These are phyloP conservation scores for Porites lobata DNA, from an alignment of 92 coral and sea anemone genomes.

Conservation along the genomic window DNA sequence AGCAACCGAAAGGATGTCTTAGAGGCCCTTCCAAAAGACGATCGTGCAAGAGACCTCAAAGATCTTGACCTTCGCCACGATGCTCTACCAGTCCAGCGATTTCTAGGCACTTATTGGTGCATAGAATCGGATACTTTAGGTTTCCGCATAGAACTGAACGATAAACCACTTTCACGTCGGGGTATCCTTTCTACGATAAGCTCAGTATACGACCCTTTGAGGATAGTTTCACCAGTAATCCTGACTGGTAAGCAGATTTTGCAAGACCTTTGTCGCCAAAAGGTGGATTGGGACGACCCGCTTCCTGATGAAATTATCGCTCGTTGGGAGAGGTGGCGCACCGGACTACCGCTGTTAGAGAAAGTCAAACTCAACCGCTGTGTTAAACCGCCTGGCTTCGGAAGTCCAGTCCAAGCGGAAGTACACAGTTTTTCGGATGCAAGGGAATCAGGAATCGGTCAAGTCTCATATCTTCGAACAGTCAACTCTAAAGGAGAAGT, in stretches of 20 bases:
- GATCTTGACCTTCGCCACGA: conserved; percentile 56
- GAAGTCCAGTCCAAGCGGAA: background rate
- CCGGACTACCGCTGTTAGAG: conserved; percentile 37
- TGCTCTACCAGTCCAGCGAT: conserved; percentile 48
- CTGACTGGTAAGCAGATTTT: no score
- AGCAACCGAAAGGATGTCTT: conserved; percentile 35
- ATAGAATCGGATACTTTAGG: conserved; percentile 51
- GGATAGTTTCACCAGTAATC: no score
- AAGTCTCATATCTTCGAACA: conserved; percentile 35
- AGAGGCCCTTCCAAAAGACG: conserved; percentile 33
- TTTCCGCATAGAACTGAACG: conserved; percentile 46
- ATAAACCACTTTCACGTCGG: conserved; percentile 51
- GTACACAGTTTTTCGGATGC: conserved; percentile 44
- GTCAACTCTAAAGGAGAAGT: conserved; percentile 24
- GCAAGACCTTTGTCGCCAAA: background rate
- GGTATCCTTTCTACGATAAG: conserved; percentile 51
- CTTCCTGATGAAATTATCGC: conserved; percentile 15
- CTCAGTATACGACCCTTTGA: conserved; percentile 47
- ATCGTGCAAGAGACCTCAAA: background rate
- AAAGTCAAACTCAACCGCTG: background rate
- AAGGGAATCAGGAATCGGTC: conserved; percentile 42
- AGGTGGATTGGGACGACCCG: conserved; percentile 50
- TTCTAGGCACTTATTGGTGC: conserved; percentile 51
- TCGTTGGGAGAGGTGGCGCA: conserved; percentile 42
- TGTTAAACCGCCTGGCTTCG: conserved; percentile 23